phyloP scores from a whole-genome alignment of 2,797 vertebrate species.

The Limosa lapponica region DNA sequence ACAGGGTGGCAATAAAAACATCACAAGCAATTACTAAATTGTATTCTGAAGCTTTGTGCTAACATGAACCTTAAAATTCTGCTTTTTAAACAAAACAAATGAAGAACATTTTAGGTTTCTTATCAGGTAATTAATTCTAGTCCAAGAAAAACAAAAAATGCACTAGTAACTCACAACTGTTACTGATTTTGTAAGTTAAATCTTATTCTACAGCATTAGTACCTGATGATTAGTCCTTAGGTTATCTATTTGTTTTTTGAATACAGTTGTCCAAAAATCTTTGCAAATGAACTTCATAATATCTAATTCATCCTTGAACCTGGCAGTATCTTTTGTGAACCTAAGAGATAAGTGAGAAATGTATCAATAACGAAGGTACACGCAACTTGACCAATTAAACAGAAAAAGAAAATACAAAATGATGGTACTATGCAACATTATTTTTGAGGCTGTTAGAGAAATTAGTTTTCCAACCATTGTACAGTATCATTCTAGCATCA shows the following conservation, averaged over 20 bases:
- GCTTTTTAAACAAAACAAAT: not conserved
- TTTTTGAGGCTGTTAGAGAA: not conserved
- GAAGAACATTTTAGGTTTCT: not conserved
- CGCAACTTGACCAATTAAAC: not conserved
- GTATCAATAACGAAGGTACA: not conserved
- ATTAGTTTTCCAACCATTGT: not conserved
- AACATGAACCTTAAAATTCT: not conserved
- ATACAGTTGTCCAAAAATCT: slow-evolving; percentile 96
- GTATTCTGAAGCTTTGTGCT: not conserved
- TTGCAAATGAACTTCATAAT: slow-evolving; percentile 98
- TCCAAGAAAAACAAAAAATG: not conserved
- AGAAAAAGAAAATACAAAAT: not conserved
- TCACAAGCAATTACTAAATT: not conserved
- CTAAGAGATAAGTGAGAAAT: slow-evolving; percentile 71
- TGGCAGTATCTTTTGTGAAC: slow-evolving; percentile 93
- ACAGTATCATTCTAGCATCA: not conserved
- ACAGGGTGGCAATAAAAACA: not conserved
- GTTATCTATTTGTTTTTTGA: slow-evolving; percentile 97
- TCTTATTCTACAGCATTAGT: not conserved
- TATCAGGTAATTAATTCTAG: not conserved
- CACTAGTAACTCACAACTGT: not conserved
- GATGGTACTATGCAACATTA: not conserved
- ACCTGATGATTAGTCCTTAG: slow-evolving; percentile 96
- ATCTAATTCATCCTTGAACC: slow-evolving; percentile 96
- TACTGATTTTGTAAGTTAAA: not conserved